Percentiles rank a stretch among this genome's conserved stretches.
These are phyloP conservation scores for Lineus longissimus DNA, from an alignment of 1,140 invertebrate genomes.

Conservation along the genomic window DNA sequence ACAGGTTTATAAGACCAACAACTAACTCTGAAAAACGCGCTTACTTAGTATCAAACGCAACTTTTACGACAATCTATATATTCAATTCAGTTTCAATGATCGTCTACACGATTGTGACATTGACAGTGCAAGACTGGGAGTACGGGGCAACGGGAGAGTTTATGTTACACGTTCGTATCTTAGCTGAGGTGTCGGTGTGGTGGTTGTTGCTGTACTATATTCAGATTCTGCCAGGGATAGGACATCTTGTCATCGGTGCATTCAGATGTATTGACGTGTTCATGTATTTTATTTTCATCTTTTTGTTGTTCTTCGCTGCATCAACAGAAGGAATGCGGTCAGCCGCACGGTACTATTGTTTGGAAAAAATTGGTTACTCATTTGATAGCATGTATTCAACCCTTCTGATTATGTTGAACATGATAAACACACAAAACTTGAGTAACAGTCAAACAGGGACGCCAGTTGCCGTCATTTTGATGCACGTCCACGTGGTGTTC, in stretches of 20 bases:
- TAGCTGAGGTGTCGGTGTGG: too few relatives aligned
- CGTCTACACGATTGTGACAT: too few relatives aligned
- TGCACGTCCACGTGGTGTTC: neutral
- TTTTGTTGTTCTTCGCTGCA: neutral
- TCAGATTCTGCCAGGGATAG: neutral
- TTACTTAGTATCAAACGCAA: too few relatives aligned
- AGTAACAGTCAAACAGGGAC: neutral
- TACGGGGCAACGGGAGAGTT: too few relatives aligned
- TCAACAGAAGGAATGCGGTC: neutral
- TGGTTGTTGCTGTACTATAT: neutral
- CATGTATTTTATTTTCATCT: neutral
- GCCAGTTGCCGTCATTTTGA: neutral
- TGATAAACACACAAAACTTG: neutral
- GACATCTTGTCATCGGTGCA: neutral
- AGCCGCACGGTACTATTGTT: neutral
- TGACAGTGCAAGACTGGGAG: too few relatives aligned
- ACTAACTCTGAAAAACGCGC: too few relatives aligned
- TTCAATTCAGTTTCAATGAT: too few relatives aligned
- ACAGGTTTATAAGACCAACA: too few relatives aligned
- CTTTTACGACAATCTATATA: too few relatives aligned
- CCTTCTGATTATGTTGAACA: constrained; percentile 5
- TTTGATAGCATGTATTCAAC: neutral
- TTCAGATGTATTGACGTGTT: neutral
- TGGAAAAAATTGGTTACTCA: neutral
- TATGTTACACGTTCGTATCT: too few relatives aligned